These are phyloP conservation scores for Salvelinus fontinalis DNA, from an alignment of 2,113 vertebrate genomes.

Conservation along the genomic window DNA sequence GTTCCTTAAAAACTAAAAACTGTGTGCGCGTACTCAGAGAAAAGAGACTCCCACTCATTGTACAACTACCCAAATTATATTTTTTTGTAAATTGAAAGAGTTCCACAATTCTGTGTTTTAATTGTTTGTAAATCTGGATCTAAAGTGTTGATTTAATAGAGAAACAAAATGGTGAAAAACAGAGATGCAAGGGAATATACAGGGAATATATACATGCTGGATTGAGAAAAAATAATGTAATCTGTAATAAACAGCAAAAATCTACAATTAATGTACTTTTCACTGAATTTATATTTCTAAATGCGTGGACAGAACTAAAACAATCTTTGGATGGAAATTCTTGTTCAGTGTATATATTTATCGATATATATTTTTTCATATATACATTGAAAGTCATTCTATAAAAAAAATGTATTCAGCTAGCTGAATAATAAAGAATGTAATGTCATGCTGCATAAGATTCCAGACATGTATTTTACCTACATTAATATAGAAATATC, in stretches of 20 bases:
- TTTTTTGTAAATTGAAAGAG: not conserved
- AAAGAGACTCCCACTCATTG: not conserved
- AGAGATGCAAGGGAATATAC: not conserved
- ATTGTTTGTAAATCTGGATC: not conserved
- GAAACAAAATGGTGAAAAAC: not conserved
- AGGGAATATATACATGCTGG: not conserved
- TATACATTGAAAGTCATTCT: too few species aligned
- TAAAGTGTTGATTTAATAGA: not conserved
- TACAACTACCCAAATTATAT: not conserved
- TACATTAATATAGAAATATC: too few species aligned
- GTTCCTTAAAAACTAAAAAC: too few species aligned
- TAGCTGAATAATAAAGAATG: too few species aligned
- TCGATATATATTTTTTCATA: too few species aligned
- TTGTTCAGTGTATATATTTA: too few species aligned
- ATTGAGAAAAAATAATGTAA: not conserved
- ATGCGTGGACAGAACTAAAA: too few species aligned
- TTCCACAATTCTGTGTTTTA: not conserved
- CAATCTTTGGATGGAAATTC: too few species aligned
- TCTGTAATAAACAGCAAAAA: not conserved
- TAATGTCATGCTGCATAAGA: too few species aligned
- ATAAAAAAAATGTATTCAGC: too few species aligned
- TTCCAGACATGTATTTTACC: too few species aligned
- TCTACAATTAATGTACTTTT: not conserved
- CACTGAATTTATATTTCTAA: too few species aligned
- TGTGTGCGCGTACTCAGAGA: not conserved